Base-by-base conservation (phyloP, 2,113 vertebrate genomes). In the Chunga burmeisteri region DNA sequence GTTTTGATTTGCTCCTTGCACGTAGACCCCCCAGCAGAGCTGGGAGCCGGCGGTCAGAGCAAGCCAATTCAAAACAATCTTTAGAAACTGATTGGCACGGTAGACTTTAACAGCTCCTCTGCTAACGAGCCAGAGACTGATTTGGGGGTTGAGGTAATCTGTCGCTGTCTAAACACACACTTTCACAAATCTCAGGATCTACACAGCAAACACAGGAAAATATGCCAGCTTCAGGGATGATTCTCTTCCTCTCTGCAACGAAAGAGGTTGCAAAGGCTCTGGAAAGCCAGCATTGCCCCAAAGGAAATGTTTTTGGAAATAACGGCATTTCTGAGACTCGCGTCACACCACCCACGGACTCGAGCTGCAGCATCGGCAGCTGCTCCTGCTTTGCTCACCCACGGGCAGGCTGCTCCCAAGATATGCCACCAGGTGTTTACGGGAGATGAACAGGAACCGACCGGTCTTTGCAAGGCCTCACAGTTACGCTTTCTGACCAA, bases 401-500 rank as follows among this genome's bases (percentile, higher is more conserved):
- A 53, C 22, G 7, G 58, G 49, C 66, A 67, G 75, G 46, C 77
- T 78, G 66, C 26, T 95, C 91, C 96, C 71, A 52, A 18, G 90
- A 81, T 46, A 52, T 58, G 91, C 85, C 81, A 44, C 38, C 32
- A 90, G 77, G 47, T 92, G 53, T 77, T 84, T 73, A 84, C 29
- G 4, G 16, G 52, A 73, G 56, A 89, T 38, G 53, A 68, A 49
- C 80, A 40, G 84, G 85, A 94, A 81, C 59, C 73, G 94, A 87
- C 71, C 44, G 81, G 47, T 75, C 58, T 81, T 63, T 85, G 87
- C 68, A 74, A 73, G 78, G 95, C 58, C 81, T 94, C 93, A 82
- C 95, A 82, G 93, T 94, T 91, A 90, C 36, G 66, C 89, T 63
- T 94, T 80, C 68, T 4, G 34, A 79, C 83, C 75, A 96, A 90